Evolutionary conservation across 2,113 vertebrate species (phyloP).

Genomic region (Malurus elegans): DNA sequence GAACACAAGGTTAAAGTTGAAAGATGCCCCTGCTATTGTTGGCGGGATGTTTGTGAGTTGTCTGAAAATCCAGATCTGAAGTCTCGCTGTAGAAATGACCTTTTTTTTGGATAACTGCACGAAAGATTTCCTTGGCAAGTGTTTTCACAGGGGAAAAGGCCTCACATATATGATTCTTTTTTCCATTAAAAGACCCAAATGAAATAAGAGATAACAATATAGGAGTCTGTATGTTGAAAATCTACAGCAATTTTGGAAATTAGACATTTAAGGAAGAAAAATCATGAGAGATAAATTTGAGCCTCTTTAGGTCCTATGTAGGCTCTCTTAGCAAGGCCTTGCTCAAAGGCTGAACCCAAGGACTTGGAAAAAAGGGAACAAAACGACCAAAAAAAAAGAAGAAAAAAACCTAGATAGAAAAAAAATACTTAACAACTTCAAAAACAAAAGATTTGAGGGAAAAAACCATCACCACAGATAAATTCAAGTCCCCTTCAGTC

Average conservation of each 20-base stretch:
- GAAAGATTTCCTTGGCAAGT: background rate
- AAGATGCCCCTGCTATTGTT: slow-evolving; percentile 63
- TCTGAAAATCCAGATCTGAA: background rate
- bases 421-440: background rate
- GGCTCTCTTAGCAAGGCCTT: background rate
- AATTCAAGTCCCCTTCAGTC: background rate
- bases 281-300: background rate
- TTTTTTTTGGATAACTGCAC: background rate
- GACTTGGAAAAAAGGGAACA: background rate
- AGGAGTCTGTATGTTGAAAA: background rate
- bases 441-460: background rate
- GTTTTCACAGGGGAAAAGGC: background rate
- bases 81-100: background rate
- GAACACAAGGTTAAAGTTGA: slow-evolving; percentile 70
- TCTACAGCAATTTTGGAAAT: background rate
- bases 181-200: background rate
- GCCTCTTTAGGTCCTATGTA: background rate
- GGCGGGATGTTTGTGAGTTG: background rate
- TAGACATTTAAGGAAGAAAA: background rate
- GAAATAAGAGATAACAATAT: background rate
- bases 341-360: background rate
- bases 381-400: too few species aligned
- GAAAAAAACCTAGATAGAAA: background rate
- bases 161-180: background rate
- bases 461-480: background rate